A percentile compares a stretch with the other conserved stretches of the same genome.
phyloP scores from a whole-genome alignment of 2,888 invertebrate species.

The Dione vanillae region DNA sequence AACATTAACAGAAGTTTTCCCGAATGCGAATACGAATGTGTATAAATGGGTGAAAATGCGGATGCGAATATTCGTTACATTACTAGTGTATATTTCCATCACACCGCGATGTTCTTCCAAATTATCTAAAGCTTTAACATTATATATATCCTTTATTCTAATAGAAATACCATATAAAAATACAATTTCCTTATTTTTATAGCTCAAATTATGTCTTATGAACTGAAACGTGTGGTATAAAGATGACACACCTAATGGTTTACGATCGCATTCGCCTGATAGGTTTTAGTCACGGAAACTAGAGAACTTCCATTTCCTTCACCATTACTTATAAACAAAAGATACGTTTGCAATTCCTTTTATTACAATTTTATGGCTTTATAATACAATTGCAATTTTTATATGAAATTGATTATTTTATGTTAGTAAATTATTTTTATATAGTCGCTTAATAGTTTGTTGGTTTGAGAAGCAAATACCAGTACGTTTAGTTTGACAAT shows the following conservation, averaged over 20 bases:
- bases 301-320: constrained; percentile 39
- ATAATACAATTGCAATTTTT: not conserved
- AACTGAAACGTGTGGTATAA: constrained; percentile 36
- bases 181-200: constrained; percentile 16
- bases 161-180: not conserved
- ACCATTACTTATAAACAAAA: constrained; percentile 34
- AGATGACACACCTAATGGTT: constrained; percentile 40
- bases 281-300: constrained; percentile 43
- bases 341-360: constrained; percentile 8
- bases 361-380: constrained; percentile 2
- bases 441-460: not conserved
- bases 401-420: not conserved
- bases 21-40: too few relatives aligned
- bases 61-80: too few relatives aligned
- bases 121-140: too few relatives aligned
- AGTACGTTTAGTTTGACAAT: too few relatives aligned
- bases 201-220: constrained; percentile 30
- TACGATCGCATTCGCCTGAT: constrained; percentile 38
- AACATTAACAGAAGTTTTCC: too few relatives aligned
- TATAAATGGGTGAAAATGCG: too few relatives aligned
- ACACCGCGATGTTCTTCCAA: too few relatives aligned
- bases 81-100: too few relatives aligned
- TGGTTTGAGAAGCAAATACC: too few relatives aligned
- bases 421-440: not conserved
- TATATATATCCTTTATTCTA: not conserved